A percentile compares a stretch with the other conserved stretches of the same genome.
Evolutionary conservation across 2,113 vertebrate genomes (phyloP).

Genomic region (Eurypyga helias): DNA sequence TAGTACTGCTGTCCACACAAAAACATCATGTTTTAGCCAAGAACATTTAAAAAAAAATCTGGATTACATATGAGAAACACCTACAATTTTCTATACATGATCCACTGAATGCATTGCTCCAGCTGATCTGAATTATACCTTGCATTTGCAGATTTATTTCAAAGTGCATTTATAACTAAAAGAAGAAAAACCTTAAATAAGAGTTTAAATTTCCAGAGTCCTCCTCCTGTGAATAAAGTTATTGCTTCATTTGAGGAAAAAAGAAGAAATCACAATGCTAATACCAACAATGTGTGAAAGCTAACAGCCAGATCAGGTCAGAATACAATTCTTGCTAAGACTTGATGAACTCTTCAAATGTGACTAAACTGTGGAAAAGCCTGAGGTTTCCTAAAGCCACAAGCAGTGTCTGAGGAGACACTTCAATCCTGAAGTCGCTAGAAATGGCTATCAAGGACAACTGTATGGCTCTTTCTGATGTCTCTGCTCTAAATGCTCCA

Average conservation of each 20-base stretch:
- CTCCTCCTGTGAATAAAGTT: not conserved
- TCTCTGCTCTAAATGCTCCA: not conserved
- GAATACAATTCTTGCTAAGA: not conserved
- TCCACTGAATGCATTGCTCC: not conserved
- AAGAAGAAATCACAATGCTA: not conserved
- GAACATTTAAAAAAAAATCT: not conserved
- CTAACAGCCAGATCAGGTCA: not conserved
- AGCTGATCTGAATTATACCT: slow-evolving; percentile 18
- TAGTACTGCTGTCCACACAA: not conserved
- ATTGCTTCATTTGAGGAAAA: not conserved
- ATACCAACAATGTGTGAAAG: not conserved
- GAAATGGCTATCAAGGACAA: not conserved
- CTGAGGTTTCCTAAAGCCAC: not conserved
- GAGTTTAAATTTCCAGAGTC: not conserved
- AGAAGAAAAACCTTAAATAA: not conserved
- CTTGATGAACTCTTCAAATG: not conserved
- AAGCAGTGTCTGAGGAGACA: not conserved
- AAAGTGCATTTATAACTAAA: not conserved
- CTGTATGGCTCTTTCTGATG: not conserved
- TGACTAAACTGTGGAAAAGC: not conserved
- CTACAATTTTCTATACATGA: not conserved
- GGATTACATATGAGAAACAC: not conserved
- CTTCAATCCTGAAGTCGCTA: not conserved
- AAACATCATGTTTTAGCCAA: not conserved
- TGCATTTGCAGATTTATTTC: slow-evolving; percentile 29